phyloP scores from a whole-genome alignment of 2,113 vertebrate species.

The Psittacara wagleri region DNA sequence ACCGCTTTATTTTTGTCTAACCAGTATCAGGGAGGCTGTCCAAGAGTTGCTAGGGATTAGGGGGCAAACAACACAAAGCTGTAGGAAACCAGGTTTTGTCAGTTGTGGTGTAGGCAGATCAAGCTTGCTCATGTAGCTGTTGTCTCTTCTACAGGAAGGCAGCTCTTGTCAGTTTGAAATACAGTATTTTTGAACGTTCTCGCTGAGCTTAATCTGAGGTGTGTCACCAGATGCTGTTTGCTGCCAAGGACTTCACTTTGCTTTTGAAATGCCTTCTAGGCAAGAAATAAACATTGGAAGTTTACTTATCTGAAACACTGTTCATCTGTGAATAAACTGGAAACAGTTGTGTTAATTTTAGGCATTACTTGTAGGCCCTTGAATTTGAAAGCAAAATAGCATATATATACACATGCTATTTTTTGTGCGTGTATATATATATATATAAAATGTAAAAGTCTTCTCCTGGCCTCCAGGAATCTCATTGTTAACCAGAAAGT shows the following conservation, averaged over 20 bases:
- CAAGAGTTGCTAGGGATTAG: slow-evolving; percentile 9
- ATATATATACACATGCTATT: too few species aligned
- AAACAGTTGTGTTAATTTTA: background rate
- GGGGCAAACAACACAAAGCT: background rate
- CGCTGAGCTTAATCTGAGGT: background rate
- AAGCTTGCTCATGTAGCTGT: background rate
- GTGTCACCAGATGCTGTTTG: background rate
- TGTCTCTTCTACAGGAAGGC: background rate
- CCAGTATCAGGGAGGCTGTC: background rate
- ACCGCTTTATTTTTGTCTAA: background rate
- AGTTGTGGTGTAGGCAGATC: background rate
- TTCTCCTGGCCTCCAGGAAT: background rate
- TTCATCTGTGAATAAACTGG: background rate
- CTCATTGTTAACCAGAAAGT: background rate
- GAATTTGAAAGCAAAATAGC: background rate
- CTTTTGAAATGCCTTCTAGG: background rate
- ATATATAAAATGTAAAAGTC: background rate
- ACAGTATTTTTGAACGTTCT: background rate
- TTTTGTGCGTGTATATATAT: too few species aligned
- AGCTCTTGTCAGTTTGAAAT: background rate
- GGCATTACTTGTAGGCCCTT: background rate
- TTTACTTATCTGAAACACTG: background rate
- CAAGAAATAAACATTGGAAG: background rate
- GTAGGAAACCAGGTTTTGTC: background rate
- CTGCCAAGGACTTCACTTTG: background rate